Evolutionary conservation across 2,113 vertebrate species (phyloP).

Genomic region (Synodontis membranacea): DNA sequence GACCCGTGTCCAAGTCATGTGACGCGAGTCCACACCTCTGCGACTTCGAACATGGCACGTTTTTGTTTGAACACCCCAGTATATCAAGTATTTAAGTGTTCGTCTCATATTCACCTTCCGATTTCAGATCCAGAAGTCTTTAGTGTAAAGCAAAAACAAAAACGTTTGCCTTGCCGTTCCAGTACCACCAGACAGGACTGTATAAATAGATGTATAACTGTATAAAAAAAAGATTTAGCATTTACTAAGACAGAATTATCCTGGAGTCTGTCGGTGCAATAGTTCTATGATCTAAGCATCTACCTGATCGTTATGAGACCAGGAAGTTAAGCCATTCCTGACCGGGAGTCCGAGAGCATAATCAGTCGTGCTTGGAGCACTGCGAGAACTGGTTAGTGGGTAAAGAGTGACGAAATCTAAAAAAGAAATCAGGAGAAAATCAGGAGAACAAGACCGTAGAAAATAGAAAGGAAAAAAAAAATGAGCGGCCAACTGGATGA

Average conservation of each 20-base stretch:
- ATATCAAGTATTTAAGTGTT: neutral
- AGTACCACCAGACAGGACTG: neutral
- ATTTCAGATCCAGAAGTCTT: neutral
- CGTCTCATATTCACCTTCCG: neutral
- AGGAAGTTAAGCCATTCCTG: neutral
- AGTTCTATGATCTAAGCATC: neutral
- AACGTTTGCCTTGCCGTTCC: neutral
- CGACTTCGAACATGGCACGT: neutral
- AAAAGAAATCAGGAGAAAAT: too few relatives aligned
- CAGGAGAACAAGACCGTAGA: neutral
- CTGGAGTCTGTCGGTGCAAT: neutral
- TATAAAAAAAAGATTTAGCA: neutral
- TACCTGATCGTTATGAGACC: neutral
- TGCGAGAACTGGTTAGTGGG: neutral
- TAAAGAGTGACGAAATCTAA: too few relatives aligned
- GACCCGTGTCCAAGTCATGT: too few relatives aligned
- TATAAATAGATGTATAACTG: too few relatives aligned
- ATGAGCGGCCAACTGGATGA: neutral
- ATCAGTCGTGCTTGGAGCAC: neutral
- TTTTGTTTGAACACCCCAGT: neutral
- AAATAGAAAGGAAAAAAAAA: too few relatives aligned
- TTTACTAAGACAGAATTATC: neutral
- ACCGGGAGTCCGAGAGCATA: neutral
- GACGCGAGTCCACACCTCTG: too few relatives aligned
- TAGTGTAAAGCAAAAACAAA: neutral